Conservation (phyloP, 2,113 vertebrate genomes). For the Formicarius rufipectus region DNA sequence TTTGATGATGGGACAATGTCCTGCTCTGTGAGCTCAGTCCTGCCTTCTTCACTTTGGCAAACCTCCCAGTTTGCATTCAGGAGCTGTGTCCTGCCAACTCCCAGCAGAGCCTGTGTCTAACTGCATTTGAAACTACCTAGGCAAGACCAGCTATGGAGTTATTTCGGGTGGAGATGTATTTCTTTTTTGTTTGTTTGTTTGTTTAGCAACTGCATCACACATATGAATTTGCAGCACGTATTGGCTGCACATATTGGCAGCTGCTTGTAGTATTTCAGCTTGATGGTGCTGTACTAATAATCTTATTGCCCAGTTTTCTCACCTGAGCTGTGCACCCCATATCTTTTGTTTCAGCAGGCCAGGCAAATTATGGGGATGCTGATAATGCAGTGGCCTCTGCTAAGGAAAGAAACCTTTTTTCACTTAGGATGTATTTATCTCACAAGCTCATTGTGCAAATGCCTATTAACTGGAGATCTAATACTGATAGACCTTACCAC, state of each 20-base stretch:
- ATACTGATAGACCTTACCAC: neutral
- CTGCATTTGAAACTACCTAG: neutral
- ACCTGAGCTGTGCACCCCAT: neutral
- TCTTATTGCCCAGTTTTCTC: neutral
- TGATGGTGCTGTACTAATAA: neutral
- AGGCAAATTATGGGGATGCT: neutral
- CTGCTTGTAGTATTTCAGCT: neutral
- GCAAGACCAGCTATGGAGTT: neutral
- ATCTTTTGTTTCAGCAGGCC: neutral
- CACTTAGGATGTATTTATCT: neutral
- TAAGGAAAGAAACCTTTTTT: neutral
- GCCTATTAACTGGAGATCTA: neutral
- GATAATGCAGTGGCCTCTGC: neutral
- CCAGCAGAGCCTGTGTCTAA: rapidly evolving
- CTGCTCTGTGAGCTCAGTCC: neutral
- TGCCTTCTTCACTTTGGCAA: neutral
- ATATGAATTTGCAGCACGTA: too few species aligned
- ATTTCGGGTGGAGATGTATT: neutral
- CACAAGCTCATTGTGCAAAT: neutral
- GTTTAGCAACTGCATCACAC: neutral
- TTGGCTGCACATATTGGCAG: rapidly evolving
- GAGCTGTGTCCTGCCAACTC: neutral
- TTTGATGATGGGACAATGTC: neutral
- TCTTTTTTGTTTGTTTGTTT: neutral
- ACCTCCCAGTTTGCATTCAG: neutral